Conservation (phyloP, 2,888 invertebrate genomes). For the Lycophotia porphyrea region DNA sequence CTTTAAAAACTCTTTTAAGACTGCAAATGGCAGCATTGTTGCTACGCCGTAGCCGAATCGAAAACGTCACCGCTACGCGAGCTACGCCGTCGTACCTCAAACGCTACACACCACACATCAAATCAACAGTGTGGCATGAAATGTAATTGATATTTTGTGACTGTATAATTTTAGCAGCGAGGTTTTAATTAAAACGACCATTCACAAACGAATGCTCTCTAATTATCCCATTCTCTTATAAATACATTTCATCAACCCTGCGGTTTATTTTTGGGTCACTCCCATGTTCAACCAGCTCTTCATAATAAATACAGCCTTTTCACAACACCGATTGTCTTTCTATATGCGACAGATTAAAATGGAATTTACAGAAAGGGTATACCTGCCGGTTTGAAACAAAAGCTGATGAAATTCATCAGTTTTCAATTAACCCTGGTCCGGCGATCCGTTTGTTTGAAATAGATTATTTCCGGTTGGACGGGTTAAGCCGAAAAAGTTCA, state of each 20-base stretch:
- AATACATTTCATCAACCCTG: slow-evolving; percentile 34
- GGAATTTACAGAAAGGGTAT: slow-evolving; percentile 61
- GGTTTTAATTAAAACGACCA: slow-evolving; percentile 33
- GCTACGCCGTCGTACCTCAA: slow-evolving; percentile 42
- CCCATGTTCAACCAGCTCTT: slow-evolving; percentile 9
- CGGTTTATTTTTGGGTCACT: slow-evolving; percentile 33
- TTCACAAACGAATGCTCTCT: slow-evolving; percentile 29
- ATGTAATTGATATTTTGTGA: slow-evolving; percentile 40
- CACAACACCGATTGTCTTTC: slow-evolving; percentile 52
- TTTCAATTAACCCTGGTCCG: slow-evolving; percentile 76
- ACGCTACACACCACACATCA: slow-evolving; percentile 7
- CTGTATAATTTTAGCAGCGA: slow-evolving; percentile 23
- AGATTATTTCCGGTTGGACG: slow-evolving; percentile 72
- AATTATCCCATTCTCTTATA: slow-evolving; percentile 44
- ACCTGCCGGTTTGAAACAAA: slow-evolving; percentile 61
- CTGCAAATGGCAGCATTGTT: neutral
- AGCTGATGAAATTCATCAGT: slow-evolving; percentile 76
- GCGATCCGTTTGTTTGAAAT: slow-evolving; percentile 75
- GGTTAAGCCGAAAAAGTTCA: slow-evolving; percentile 71
- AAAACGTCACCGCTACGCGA: slow-evolving; percentile 9
- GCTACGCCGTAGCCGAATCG: slow-evolving; percentile 29
- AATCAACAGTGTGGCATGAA: slow-evolving; percentile 17
- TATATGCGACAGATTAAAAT: slow-evolving; percentile 63
- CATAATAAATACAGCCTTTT: slow-evolving; percentile 51
- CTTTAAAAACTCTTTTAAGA: too few relatives aligned